phyloP scores from a whole-genome alignment of 2,888 invertebrate genomes.

The Drosophila aldrichi region DNA sequence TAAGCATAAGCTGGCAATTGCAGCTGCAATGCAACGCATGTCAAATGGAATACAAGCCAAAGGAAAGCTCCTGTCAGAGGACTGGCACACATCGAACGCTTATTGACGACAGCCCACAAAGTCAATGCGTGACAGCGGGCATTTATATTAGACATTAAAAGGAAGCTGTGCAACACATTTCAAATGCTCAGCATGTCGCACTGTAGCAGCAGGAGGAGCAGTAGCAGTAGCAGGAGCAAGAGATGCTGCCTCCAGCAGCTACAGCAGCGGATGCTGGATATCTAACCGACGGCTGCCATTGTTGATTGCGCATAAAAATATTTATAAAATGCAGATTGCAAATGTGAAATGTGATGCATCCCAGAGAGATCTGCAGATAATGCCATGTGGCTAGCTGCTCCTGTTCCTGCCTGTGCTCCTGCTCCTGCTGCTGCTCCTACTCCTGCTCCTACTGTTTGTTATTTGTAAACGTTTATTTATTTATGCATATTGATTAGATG shows the following conservation, averaged over 20 bases:
- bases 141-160: slow-evolving; percentile 79
- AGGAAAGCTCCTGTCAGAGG: slow-evolving; percentile 40
- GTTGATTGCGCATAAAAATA: slow-evolving; percentile 75
- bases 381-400: slow-evolving; percentile 20
- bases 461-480: slow-evolving; percentile 71
- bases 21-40: slow-evolving; percentile 43
- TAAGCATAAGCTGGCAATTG: slow-evolving; percentile 63
- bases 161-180: slow-evolving; percentile 55
- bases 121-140: slow-evolving; percentile 69
- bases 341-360: slow-evolving; percentile 47
- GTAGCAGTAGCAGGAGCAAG: background rate
- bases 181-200: slow-evolving; percentile 67
- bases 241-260: background rate
- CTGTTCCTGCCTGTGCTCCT: background rate
- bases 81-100: slow-evolving; percentile 40
- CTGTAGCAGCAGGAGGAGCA: slow-evolving; percentile 18
- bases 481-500: slow-evolving; percentile 67
- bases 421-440: background rate
- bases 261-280: slow-evolving; percentile 10
- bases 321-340: slow-evolving; percentile 80
- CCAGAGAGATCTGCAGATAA: slow-evolving; percentile 28
- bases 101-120: slow-evolving; percentile 51
- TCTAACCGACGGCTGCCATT: slow-evolving; percentile 49
- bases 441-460: background rate
- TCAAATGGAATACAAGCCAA: slow-evolving; percentile 38